These are phyloP conservation scores for Marronus borbonicus DNA, from an alignment of 2,888 invertebrate genomes.

Conservation along the genomic window DNA sequence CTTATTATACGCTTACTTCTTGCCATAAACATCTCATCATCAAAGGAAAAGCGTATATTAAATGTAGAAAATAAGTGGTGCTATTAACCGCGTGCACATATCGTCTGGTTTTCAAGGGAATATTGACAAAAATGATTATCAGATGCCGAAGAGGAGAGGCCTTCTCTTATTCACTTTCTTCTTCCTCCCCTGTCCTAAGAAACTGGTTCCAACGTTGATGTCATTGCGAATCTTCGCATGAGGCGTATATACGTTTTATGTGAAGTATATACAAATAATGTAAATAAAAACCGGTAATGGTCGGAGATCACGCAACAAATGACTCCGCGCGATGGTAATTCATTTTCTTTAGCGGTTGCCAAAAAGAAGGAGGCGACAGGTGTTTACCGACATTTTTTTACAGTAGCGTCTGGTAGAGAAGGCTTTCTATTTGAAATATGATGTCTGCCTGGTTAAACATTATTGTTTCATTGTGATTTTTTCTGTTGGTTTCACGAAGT, in stretches of 20 bases:
- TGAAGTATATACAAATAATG: conserved; percentile 9
- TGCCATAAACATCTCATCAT: conserved; percentile 12
- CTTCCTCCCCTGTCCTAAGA: neutral
- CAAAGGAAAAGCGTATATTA: neutral
- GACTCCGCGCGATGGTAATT: neutral
- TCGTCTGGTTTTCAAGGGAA: conserved; percentile 20
- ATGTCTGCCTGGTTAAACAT: too few relatives aligned
- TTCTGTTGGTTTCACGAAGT: too few relatives aligned
- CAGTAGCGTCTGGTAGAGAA: conserved; percentile 1
- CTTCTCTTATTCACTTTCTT: neutral
- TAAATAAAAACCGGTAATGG: conserved; percentile 4
- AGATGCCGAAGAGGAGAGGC: neutral
- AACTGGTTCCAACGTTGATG: conserved; percentile 40
- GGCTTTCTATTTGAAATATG: neutral
- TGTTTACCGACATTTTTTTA: conserved; percentile 5
- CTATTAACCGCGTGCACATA: conserved; percentile 13
- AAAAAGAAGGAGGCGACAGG: neutral
- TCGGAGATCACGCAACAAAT: conserved; percentile 10
- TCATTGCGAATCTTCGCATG: conserved; percentile 23
- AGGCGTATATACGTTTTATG: conserved; percentile 4
- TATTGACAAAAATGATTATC: conserved; percentile 18
- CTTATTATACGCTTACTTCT: too few relatives aligned
- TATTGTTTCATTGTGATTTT: too few relatives aligned
- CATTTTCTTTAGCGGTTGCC: conserved; percentile 4
- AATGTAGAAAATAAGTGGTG: neutral